Evolutionary conservation across 2,113 vertebrate species (phyloP).

Genomic region (Anthoscopus minutus): DNA sequence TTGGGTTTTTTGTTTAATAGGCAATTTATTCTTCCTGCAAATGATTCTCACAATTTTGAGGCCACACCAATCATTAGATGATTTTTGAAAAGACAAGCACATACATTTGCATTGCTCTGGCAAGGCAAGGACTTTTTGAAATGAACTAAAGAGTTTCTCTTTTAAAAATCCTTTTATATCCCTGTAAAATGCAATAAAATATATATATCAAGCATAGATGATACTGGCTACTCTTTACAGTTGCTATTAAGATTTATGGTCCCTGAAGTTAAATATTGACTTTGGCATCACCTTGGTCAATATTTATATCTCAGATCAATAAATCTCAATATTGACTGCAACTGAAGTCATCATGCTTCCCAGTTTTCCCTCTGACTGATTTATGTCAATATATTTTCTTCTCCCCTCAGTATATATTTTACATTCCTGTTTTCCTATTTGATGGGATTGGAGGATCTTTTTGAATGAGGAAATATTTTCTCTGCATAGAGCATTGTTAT

Average conservation of each 20-base stretch:
- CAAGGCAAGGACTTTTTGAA: neutral
- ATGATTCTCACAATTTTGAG: neutral
- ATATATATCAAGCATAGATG: conserved; percentile 26
- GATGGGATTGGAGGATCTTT: neutral
- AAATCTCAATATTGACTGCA: conserved; percentile 35
- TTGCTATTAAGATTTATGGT: conserved; percentile 56
- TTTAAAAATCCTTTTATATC: conserved; percentile 25
- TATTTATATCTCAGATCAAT: conserved; percentile 54
- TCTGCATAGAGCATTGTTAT: neutral
- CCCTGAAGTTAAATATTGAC: conserved; percentile 56
- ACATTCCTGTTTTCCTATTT: neutral
- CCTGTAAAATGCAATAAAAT: conserved; percentile 38
- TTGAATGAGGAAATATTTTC: neutral
- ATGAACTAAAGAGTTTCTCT: neutral
- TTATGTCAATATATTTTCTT: neutral
- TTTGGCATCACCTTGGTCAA: conserved; percentile 51
- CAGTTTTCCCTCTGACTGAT: conserved; percentile 21
- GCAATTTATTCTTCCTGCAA: neutral
- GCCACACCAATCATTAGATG: neutral
- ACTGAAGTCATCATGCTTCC: neutral
- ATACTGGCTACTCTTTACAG: conserved; percentile 34
- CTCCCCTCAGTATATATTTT: neutral
- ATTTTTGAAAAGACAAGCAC: neutral
- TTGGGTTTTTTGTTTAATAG: neutral
- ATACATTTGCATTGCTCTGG: neutral